Base-by-base conservation (phyloP, 2,113 vertebrate genomes). In the Lucifuga dentata region DNA sequence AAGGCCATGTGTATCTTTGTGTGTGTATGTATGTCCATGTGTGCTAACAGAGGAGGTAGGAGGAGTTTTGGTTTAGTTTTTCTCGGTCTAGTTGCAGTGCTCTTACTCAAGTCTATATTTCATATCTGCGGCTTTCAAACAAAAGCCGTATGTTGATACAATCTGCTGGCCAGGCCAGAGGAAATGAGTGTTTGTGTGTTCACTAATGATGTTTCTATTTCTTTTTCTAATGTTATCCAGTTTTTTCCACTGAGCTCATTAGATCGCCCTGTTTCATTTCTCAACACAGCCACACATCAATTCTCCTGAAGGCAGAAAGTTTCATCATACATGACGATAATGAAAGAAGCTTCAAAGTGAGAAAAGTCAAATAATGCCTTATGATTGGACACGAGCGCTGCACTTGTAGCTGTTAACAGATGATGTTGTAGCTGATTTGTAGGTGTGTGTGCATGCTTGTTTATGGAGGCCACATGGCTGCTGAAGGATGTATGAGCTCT, bases 121-220 rank as follows among this genome's bases (percentile, higher is more conserved):
- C 87, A 91, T 84, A 89, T 85, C 82, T 75, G 75, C 2, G 46
- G 64, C 78, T 89, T 91, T 89, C 78, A 89, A 89, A 91, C 90
- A 89, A 89, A 90, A 89, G 81, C 59, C 2, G 20, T 72, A 33
- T 86, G 88, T 90, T 91, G 89, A 92, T 91, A 90, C 74, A 61
- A 90, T 89, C 88, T 88, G 53, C 80, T 15, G 70, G 70, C 73
- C 55, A 53, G 17, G 76, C 57, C 41, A 29, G 74, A 83, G 86
- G 86, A 88, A 90, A 83, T 85, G 86, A 86, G 35, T 84, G 81
- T 87, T 85, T 87, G 84, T 89, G 68, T 52, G 75, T 49, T 78
- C 15, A 3, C 77, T 86, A 87, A 90, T 78, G 81, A 85, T 81
- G 71, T 83, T 88, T 86, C 78, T 87, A 45, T 80, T 83, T 75